Conservation (phyloP, 2,888 invertebrate genomes). For the Sphinx pinastri region DNA sequence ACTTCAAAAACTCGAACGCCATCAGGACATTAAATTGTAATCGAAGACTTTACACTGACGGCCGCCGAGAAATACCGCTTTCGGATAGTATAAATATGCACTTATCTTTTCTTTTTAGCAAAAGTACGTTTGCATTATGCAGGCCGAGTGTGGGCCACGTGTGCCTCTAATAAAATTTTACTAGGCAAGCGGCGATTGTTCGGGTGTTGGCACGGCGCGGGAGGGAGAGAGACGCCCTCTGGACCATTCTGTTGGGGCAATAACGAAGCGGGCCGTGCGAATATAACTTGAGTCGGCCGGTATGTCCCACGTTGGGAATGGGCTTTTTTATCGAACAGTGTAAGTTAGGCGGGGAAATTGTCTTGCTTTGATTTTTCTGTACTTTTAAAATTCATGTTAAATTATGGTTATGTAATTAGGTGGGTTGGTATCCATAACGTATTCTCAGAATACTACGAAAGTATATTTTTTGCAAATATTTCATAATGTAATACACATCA, state of each 20-base stretch:
- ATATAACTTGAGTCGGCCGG: conserved; percentile 64
- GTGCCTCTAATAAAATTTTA: conserved; percentile 82
- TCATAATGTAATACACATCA: too few relatives aligned
- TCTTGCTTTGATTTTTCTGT: conserved; percentile 54
- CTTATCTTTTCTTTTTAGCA: conserved; percentile 82
- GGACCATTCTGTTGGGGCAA: conserved; percentile 69
- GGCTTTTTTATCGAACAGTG: conserved; percentile 63
- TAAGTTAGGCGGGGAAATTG: conserved; percentile 48
- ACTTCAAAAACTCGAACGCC: conserved; percentile 62
- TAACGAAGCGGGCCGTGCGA: conserved; percentile 67
- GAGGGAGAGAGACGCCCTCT: conserved; percentile 55
- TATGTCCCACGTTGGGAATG: conserved; percentile 58
- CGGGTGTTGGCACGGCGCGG: conserved; percentile 50
- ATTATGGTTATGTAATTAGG: neutral
- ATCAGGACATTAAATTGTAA: conserved; percentile 82
- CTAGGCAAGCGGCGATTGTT: conserved; percentile 70
- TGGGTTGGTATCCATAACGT: neutral
- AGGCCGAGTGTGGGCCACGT: conserved; percentile 72
- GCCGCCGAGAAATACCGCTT: conserved; percentile 77
- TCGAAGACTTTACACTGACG: conserved; percentile 81
- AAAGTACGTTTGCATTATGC: conserved; percentile 81
- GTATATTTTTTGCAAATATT: too few relatives aligned
- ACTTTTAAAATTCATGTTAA: conserved; percentile 25
- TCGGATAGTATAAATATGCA: conserved; percentile 81
- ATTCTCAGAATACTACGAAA: neutral